Base-by-base conservation (phyloP, 2,797 vertebrate species). In the Sternarchorhynchus goeldii region DNA sequence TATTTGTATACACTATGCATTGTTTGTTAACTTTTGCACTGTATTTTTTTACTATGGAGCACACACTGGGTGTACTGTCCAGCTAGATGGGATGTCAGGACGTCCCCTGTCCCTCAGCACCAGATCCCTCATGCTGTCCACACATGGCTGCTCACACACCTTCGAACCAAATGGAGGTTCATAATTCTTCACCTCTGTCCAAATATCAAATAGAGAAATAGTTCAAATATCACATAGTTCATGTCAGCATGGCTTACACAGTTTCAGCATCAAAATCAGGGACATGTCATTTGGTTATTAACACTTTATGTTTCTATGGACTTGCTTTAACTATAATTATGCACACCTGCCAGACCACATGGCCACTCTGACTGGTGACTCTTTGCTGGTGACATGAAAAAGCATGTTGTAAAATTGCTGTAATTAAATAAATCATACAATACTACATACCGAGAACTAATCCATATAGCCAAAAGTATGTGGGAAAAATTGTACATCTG, bases 101-200 rank as follows among this genome's bases (percentile, higher is more conserved):
- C 96, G 90, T 14, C 94, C 95, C 84, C 95, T 82, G 88, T 95
- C 94, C 0, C 95, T 93, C 84, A 96, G 89, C 60, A 97, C 96
- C 5, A 97, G 88, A 85, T 96, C 95, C 65, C 95, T 93, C 95
- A 96, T 96, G 84, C 94, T 94, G 84, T 97, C 96, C 89, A 97
- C 94, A 0, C 95, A 95, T 0, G 95, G 95, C 86, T 95, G 95
- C 79, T 96, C 94, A 75, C 93, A 95, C 5, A 96, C 95, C 85
- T 94, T 93, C 0, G 94, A 95, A 74, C 94, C 94, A 78, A 96
- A 97, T 1, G 95, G 94, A 3, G 94, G 93, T 87, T 95, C 93
- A 0, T 96, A 96, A 84, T 85, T 91, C 88, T 92, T 95, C 71
- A 96, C 94, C 82, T 96, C 96, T 94, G 85, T 25, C 45, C 63